Evolutionary conservation across 2,113 vertebrate species (phyloP).

Genomic region (Noturus placidus): DNA sequence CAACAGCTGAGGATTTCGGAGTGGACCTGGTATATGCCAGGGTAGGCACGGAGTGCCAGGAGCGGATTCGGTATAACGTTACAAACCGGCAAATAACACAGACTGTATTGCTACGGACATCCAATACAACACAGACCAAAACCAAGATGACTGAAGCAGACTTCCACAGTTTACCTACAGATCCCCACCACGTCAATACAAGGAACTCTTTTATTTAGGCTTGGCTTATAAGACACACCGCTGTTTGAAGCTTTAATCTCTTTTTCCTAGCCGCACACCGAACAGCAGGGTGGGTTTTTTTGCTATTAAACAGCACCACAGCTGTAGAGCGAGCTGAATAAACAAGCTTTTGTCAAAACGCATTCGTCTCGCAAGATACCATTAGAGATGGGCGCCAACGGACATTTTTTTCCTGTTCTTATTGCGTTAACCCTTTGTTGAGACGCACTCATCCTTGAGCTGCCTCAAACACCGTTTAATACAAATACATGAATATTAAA

Average conservation of each 20-base stretch:
- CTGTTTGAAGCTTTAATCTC: slow-evolving; percentile 3
- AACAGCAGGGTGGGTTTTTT: neutral
- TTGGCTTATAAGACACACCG: neutral
- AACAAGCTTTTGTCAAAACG: slow-evolving; percentile 28
- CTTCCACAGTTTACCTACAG: neutral
- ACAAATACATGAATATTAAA: neutral
- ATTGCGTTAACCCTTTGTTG: neutral
- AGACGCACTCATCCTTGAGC: neutral
- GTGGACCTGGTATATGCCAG: slow-evolving; percentile 13
- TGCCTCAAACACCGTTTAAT: neutral
- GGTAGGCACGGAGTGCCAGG: neutral
- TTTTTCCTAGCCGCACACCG: neutral
- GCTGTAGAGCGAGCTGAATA: slow-evolving; percentile 27
- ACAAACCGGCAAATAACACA: neutral
- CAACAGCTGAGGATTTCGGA: slow-evolving; percentile 45
- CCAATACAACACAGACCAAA: neutral
- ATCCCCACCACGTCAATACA: neutral
- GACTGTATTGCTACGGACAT: neutral
- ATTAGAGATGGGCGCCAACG: neutral
- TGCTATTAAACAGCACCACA: neutral
- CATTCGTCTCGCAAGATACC: neutral
- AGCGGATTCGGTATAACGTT: neutral
- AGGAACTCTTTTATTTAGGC: neutral
- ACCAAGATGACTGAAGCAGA: neutral
- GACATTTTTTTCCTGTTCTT: slow-evolving; percentile 16